A percentile compares a stretch with the other conserved stretches of the same genome.
These are phyloP conservation scores for Leucoma salicis DNA, from an alignment of 2,888 invertebrate genomes.

Conservation along the genomic window DNA sequence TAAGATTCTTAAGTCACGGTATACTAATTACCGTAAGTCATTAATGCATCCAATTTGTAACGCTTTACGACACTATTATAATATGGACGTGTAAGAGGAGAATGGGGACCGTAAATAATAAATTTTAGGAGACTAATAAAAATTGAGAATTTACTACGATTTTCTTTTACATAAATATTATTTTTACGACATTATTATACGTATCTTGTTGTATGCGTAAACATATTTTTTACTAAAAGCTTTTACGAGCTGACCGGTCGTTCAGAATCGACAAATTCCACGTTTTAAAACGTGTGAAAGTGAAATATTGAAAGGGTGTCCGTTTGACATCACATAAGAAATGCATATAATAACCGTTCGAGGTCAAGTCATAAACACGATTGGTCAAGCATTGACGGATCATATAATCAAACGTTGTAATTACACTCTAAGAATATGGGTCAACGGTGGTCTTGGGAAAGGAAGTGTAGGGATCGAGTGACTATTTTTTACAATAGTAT, in stretches of 20 bases:
- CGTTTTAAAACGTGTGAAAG: slow-evolving; percentile 77
- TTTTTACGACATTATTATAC: slow-evolving; percentile 77
- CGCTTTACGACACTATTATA: slow-evolving; percentile 28
- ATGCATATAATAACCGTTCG: slow-evolving; percentile 54
- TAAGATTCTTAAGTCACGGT: slow-evolving; percentile 45
- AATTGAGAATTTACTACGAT: slow-evolving; percentile 30
- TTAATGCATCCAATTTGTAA: slow-evolving; percentile 37
- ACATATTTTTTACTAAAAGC: slow-evolving; percentile 47
- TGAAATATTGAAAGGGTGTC: slow-evolving; percentile 63
- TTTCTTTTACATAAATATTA: slow-evolving; percentile 55
- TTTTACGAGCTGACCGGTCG: slow-evolving; percentile 68
- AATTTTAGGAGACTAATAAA: slow-evolving; percentile 33
- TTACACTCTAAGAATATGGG: slow-evolving; percentile 61
- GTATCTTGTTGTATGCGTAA: slow-evolving; percentile 45
- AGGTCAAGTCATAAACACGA: slow-evolving; percentile 65
- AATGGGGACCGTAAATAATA: slow-evolving; percentile 30
- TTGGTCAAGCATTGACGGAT: slow-evolving; percentile 75
- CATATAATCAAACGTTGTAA: slow-evolving; percentile 54
- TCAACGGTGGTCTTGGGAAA: slow-evolving; percentile 71
- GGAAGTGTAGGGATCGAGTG: slow-evolving; percentile 46
- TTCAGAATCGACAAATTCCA: slow-evolving; percentile 62
- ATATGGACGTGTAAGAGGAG: slow-evolving; percentile 22
- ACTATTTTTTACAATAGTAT: not conserved
- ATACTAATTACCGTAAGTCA: slow-evolving; percentile 45
- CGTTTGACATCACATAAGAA: slow-evolving; percentile 51